Base-by-base conservation (phyloP, 2,797 vertebrate species). In the Sciaenops ocellatus region DNA sequence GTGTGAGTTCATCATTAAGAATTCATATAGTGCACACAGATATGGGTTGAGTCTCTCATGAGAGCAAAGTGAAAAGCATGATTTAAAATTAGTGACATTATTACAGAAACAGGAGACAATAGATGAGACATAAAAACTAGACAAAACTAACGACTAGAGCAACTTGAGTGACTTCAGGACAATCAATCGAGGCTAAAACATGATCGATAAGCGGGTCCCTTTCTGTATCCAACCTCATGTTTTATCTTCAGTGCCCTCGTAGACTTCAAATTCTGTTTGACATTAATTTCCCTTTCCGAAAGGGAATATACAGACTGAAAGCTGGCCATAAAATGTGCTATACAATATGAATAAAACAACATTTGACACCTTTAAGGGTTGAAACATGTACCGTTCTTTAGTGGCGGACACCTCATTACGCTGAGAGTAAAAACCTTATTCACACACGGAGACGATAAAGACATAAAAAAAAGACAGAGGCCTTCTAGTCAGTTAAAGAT, bases 141-240 rank as follows among this genome's bases (percentile, higher is more conserved):
- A 73, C 4, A 24, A 42, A 66, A 56, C n/a, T 2, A 30, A 28
- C 10, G 42, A 69, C 41, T 3, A 38, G 17, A 52, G 11, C 42
- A 9, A 47, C 3, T 13, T 11, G 12, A 74, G 12, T 0, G 46
- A 4, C 61, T 60, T 57, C 22, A 16, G 12, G 4, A 64, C 41
- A 20, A 47, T 17, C 1, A 47, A 38, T 66, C 55, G 3, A 82
- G 66, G 15, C 22, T 61, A 0, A 30, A 20, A 38, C 11, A 38
- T 67, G 34, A 72, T 56, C 12, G 26, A 7, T 9, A 38, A 63
- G 20, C 22, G 22, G 9, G 42, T 91, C 90, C 91, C 91, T 93
- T 93, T 87, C 34, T 87, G 55, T 66, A 87, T 90, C 87, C 85
- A 51, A 64, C 6, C 47, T 55, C 9, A 56, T 18, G 3, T 69